Evolutionary conservation across 2,888 invertebrate genomes (phyloP), one percentile per base, ranked within the genome.

Genomic region (Panzeria rudis): DNA sequence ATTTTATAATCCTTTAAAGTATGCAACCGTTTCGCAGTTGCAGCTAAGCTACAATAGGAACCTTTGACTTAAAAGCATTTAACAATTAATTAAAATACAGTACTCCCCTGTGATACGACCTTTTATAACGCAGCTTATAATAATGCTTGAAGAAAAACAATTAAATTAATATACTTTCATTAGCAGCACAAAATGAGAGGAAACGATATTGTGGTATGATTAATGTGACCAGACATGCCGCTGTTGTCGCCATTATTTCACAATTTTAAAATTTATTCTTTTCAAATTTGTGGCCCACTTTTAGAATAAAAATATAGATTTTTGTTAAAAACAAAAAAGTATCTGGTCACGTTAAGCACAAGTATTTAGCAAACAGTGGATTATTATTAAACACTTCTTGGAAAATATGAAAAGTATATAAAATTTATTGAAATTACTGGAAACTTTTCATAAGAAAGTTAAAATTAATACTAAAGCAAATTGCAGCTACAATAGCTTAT

Each of bases 11-110:
- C 56, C 56, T n/a, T 50, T 23, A 52, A 83, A 72, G 41, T 59
- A 71, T 50, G 23, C 71, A 38, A 71, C 8, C 25, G 17, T 17
- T 38, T 38, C 11, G 38, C 13, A 13, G 13, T n/a, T 50, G n/a
- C 5, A 61, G 35, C 8, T 38, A 44, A 17, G n/a, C 41, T 50
- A 8, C 2, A 29, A 2, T 20, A 54, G 15, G 29, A 52, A 50
- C 41, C 61, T 68, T 47, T 68, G 69, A 47, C 79, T 71, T 50
- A 13, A 35, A 54, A 75, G 54, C 69, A 64, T 75, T 75, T 62
- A 79, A 69, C 29, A 83, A 73, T 79, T 83, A 79, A 69, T 83
- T 83, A 35, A 38, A 75, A 29, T 62, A 11, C 20, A 38, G 20
- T 64, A 29, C 20, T 64, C 15, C 20, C 20, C 50, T 15, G 29